Evolutionary conservation across 2,797 vertebrate genomes (phyloP).

Genomic region (Argentina silus): DNA sequence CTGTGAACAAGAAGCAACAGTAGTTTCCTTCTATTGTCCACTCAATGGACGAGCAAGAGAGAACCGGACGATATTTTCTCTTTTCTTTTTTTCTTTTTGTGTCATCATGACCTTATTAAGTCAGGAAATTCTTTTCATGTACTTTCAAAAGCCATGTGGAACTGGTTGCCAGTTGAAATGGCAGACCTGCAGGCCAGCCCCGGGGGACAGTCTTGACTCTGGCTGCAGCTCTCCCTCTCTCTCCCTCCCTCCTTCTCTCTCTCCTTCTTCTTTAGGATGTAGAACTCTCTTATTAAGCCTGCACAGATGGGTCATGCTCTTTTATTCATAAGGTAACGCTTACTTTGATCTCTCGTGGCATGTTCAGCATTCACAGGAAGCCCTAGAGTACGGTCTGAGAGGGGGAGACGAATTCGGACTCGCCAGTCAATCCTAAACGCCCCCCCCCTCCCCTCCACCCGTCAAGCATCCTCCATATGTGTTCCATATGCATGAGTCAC

Average conservation of each 20-base stretch:
- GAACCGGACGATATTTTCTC: neutral
- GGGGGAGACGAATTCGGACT: slow-evolving; percentile 24
- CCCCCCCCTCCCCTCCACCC: neutral
- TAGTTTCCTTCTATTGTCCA: neutral
- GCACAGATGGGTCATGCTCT: slow-evolving; percentile 68
- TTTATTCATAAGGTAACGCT: slow-evolving; percentile 76
- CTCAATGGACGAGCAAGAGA: too few relatives aligned
- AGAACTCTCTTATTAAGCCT: slow-evolving; percentile 34
- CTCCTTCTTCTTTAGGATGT: slow-evolving; percentile 22
- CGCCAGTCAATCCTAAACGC: neutral
- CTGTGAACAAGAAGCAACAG: neutral
- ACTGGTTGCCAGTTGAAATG: slow-evolving; percentile 30
- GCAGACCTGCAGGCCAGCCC: neutral
- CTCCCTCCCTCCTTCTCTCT: too few relatives aligned
- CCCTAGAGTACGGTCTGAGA: slow-evolving; percentile 43
- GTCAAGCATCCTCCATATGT: too few relatives aligned
- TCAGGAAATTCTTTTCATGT: slow-evolving; percentile 39
- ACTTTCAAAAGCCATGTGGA: slow-evolving; percentile 44
- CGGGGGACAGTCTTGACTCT: neutral
- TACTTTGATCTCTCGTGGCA: slow-evolving; percentile 69
- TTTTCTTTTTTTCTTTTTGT: slow-evolving; percentile 16
- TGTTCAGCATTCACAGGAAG: slow-evolving; percentile 62
- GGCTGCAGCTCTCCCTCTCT: slow-evolving; percentile 24
- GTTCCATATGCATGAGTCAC: too few relatives aligned
- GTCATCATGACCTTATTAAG: slow-evolving; percentile 47